A percentile compares a stretch with the other conserved stretches of the same genome.
phyloP scores from a whole-genome alignment of 2,113 vertebrate genomes.

The Chlorodrepanis virens region DNA sequence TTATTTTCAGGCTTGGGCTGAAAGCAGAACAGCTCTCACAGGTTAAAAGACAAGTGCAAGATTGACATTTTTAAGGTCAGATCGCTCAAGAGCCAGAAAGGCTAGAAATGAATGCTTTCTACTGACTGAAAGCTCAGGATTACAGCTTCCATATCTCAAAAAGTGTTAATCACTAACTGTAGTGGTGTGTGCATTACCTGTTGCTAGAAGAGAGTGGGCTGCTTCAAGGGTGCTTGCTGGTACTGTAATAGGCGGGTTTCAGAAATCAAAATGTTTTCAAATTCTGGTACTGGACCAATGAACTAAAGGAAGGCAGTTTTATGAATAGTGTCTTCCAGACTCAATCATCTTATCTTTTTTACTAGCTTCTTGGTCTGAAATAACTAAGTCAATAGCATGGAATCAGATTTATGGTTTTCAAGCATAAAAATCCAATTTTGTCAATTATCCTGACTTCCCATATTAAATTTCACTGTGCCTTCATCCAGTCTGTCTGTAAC shows the following conservation, averaged over 20 bases:
- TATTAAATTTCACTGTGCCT: background rate
- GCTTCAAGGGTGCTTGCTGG: background rate
- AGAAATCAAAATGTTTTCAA: background rate
- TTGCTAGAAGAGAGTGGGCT: background rate
- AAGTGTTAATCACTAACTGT: background rate
- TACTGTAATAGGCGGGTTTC: background rate
- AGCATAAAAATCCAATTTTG: background rate
- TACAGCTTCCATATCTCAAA: constrained; percentile 10
- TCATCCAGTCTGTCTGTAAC: background rate
- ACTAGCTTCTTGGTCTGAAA: background rate
- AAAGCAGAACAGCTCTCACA: background rate
- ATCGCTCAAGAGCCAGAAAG: background rate
- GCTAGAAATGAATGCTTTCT: background rate
- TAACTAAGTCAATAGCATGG: background rate
- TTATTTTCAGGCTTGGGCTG: background rate
- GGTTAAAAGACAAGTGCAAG: background rate
- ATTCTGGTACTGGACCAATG: background rate
- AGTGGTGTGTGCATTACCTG: background rate
- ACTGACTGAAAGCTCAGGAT: background rate
- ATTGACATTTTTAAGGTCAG: constrained; percentile 3
- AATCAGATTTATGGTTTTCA: background rate
- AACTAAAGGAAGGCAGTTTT: background rate
- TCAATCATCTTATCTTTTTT: background rate
- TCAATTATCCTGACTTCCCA: background rate
- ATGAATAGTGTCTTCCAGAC: background rate